Conservation (phyloP, 2,113 vertebrate species). For the Tretioscincus oriximinensis region DNA sequence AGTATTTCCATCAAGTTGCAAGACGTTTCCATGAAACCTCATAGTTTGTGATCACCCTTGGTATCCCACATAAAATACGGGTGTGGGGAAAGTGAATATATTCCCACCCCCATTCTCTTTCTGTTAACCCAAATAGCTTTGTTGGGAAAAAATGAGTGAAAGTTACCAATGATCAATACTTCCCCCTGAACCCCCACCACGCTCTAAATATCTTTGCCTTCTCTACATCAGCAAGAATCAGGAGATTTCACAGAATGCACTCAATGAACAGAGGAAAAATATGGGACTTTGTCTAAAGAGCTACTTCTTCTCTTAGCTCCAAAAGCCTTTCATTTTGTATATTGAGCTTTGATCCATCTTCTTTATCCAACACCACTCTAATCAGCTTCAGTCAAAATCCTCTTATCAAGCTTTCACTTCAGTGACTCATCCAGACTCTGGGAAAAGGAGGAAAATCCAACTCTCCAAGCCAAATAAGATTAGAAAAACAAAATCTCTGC, state of each 20-base stretch:
- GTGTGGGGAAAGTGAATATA: no score
- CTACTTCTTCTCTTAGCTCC: background rate
- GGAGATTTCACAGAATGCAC: background rate
- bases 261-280: background rate
- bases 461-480: constrained; percentile 19
- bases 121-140: background rate
- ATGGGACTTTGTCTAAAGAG: constrained; percentile 7
- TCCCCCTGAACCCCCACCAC: no score
- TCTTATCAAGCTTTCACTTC: constrained; percentile 5
- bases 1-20: no score
- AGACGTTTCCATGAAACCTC: no score
- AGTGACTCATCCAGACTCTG: background rate
- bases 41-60: no score
- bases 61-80: no score
- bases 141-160: background rate
- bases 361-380: background rate
- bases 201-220: background rate
- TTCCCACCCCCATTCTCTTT: no score
- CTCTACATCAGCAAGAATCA: background rate
- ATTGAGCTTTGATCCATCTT: background rate
- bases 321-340: constrained; percentile 17
- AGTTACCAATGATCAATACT: background rate
- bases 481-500: constrained; percentile 12
- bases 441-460: background rate
- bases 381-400: constrained; percentile 10